These are phyloP conservation scores for Galerucella nymphaeae DNA, from an alignment of 2,888 invertebrate species.

Conservation along the genomic window DNA sequence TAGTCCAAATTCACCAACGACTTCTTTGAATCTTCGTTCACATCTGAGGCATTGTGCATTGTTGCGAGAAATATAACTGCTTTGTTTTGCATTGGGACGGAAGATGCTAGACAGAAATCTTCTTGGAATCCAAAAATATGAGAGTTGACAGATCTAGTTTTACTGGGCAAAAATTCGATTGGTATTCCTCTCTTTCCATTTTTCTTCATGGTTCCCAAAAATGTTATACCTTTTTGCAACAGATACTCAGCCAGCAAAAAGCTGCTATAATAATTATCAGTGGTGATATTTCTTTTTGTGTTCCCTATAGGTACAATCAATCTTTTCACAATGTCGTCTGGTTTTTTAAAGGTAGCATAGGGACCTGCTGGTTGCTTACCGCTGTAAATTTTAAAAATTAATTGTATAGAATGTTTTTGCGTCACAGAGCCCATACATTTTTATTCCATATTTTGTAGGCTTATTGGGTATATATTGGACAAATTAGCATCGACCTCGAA, in stretches of 20 bases:
- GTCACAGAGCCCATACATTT: slow-evolving; percentile 40
- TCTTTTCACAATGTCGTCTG: slow-evolving; percentile 43
- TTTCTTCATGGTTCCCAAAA: slow-evolving; percentile 39
- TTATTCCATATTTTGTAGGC: slow-evolving; percentile 35
- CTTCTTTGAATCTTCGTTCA: too few relatives aligned
- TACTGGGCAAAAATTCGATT: slow-evolving; percentile 40
- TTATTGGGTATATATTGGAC: slow-evolving; percentile 46
- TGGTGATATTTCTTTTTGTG: slow-evolving; percentile 48
- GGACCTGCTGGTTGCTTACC: slow-evolving; percentile 46
- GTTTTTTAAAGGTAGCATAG: slow-evolving; percentile 41
- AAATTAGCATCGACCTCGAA: slow-evolving; percentile 39
- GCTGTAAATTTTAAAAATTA: slow-evolving; percentile 50
- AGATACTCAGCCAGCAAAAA: slow-evolving; percentile 42
- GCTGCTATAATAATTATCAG: slow-evolving; percentile 44
- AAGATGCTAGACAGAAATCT: slow-evolving; percentile 15
- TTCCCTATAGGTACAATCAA: slow-evolving; percentile 36
- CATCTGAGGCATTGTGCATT: too few relatives aligned
- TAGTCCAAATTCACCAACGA: too few relatives aligned
- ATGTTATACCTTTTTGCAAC: slow-evolving; percentile 40
- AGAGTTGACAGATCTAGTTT: slow-evolving; percentile 36
- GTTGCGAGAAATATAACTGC: too few relatives aligned
- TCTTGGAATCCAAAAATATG: slow-evolving; percentile 46
- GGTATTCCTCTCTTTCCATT: slow-evolving; percentile 51
- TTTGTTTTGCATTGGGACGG: slow-evolving; percentile 9
- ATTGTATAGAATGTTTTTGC: slow-evolving; percentile 41